Base-by-base conservation (phyloP, 2,113 vertebrate species). In the Chauna torquata region DNA sequence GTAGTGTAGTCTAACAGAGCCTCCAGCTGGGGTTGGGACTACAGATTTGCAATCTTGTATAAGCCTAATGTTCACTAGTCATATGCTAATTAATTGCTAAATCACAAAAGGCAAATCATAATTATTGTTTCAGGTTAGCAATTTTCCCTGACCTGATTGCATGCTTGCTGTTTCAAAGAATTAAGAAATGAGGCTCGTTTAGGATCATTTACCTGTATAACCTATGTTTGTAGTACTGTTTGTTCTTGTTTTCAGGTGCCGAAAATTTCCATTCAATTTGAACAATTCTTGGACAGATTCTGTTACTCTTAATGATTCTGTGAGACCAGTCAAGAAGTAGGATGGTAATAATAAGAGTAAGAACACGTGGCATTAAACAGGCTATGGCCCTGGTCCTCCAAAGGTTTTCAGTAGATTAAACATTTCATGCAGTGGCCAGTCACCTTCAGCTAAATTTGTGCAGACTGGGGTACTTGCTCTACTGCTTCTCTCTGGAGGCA, bases 81-180 rank as follows among this genome's bases (percentile, higher is more conserved):
- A 80, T 88, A 69, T 90, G 81, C 84, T 97, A 94, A 96, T 87
- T 94, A 97, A 96, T 97, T 85, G 24, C 77, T 71, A 97, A 95
- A 91, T 97, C 86, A 95, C 94, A 95, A 96, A 95, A 96, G 91
- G 82, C 74, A 92, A 94, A 94, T 92, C 27, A 28, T 84, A 95
- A 97, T 94, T 91, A 92, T 96, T 97, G 86, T 95, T 97, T 92
- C 72, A 83, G 81, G 90, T 97, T 92, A 91, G 57, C 62, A 87
- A 47, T 74, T 94, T 95, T 90, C 89, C 78, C 86, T 93, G 62
- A 91, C 96, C 88, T 94, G 87, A 86, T 77, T 96, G 75, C 52
- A 38, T 68, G 14, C 79, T 97, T 97, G 58, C 77, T 96, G 85
- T 92, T 97, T 72, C n/a, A 68, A 94, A 92, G 64, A 92, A 86